These are phyloP conservation scores for Saturnia pavonia DNA, from an alignment of 2,888 invertebrate genomes.

Conservation along the genomic window DNA sequence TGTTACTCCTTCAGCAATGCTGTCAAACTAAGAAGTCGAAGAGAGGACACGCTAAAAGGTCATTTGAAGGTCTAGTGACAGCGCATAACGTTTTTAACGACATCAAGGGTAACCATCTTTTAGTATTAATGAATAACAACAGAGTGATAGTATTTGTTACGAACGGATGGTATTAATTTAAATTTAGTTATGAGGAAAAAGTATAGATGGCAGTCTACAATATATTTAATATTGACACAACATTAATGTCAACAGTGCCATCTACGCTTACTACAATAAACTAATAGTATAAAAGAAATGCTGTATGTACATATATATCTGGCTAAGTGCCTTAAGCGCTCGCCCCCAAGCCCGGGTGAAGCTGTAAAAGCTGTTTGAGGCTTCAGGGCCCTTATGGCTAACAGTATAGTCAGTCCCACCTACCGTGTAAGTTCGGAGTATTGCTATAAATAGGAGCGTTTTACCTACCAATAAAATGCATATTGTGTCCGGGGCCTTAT, in stretches of 20 bases:
- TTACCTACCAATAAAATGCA: no score
- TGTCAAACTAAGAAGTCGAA: constrained; percentile 62
- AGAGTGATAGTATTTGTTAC: background rate
- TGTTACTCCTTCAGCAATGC: constrained; percentile 59
- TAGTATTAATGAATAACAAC: background rate
- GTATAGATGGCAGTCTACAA: background rate
- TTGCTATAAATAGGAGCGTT: no score
- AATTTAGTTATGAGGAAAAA: background rate
- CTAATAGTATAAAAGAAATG: background rate
- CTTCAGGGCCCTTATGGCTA: no score
- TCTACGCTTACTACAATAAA: background rate
- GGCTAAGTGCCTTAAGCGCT: no score
- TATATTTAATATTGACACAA: background rate
- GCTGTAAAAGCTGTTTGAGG: no score
- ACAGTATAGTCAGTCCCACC: no score
- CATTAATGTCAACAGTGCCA: background rate
- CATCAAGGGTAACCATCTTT: constrained; percentile 26
- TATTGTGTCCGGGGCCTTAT: no score
- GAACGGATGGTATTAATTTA: background rate
- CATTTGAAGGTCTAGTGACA: constrained; percentile 77
- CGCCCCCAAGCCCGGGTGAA: no score
- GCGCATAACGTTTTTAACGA: constrained; percentile 33
- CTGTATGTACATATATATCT: no score
- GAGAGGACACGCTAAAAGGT: constrained; percentile 73
- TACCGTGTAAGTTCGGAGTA: no score